Evolutionary conservation across 2,113 vertebrate species (phyloP), one percentile per base, ranked within the genome.

Genomic region (Peromyscus californicus): DNA sequence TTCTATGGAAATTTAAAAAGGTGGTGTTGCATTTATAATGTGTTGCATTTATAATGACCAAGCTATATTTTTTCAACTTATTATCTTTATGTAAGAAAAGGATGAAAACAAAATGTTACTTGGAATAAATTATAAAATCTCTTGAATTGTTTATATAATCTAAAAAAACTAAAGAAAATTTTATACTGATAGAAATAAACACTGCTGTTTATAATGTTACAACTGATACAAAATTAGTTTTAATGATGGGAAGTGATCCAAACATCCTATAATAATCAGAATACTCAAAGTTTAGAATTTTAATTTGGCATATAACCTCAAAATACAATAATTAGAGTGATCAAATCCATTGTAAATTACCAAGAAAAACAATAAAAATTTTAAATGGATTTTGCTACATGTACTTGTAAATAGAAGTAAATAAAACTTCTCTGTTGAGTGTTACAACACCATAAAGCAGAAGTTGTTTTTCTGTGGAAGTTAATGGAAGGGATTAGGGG

Each of bases 281-380:
- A 33, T 88, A 74, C 80, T 63, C 67, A 94, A 94, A 89, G 11
- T 10, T 91, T 72, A 91, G 76, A 54, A 87, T 93, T 93, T 82
- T 12, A 7, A 7, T 1, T 90, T 7, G 69, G 45, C 42, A 85
- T 85, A 63, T 91, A 92, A 95, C 42, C n/a, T 93, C 54, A 88
- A 89, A 88, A 67, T 70, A 31, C 4, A 79, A 67, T 72, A 13
- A 95, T 88, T 87, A 84, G 78, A 63, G 45, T 67, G 19, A 85
- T 89, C 42, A 57, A 63, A n/a, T 83, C 10, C 67, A 51, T 90
- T 83, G 9, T 61, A 89, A 95, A n/a, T 95, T 79, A 79, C 21
- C 59, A 87, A 93, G 63, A 87, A 76, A 89, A 39, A 51, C 75
- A 84, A 5, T 85, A 59, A 92, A 88, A 90, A 26, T 11, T 88